Conservation (phyloP, 1,140 invertebrate genomes). For the Pseudobourletiella spinata region DNA sequence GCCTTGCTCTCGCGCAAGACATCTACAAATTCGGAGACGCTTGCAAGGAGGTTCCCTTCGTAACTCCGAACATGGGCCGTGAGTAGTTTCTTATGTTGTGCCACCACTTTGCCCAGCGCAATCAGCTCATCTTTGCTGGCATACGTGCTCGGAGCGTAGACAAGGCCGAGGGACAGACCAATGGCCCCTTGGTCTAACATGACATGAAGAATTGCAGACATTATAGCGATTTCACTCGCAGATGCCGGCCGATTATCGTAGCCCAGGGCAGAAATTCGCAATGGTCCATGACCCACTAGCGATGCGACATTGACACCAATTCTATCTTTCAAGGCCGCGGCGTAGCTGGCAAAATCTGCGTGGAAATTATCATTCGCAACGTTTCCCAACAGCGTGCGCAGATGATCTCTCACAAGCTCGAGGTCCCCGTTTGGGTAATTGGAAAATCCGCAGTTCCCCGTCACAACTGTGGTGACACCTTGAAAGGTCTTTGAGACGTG, state of each 20-base stretch:
- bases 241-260: constrained; percentile 26
- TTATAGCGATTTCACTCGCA: constrained; percentile 20
- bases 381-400: constrained; percentile 19
- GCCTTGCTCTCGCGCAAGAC: constrained; percentile 21
- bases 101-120: constrained; percentile 15
- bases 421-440: constrained; percentile 22
- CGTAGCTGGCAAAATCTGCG: constrained; percentile 9
- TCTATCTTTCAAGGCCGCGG: background rate
- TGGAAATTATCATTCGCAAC: constrained; percentile 1
- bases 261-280: constrained; percentile 27
- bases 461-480: constrained; percentile 31
- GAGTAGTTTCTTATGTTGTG: constrained; percentile 15
- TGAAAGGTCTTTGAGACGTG: constrained; percentile 16
- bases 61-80: constrained; percentile 30
- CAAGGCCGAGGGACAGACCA: constrained; percentile 24
- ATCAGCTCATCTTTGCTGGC: constrained; percentile 18
- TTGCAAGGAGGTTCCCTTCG: constrained; percentile 24
- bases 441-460: constrained; percentile 25
- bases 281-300: constrained; percentile 26
- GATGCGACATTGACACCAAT: constrained; percentile 20
- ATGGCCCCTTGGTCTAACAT: constrained; percentile 22
- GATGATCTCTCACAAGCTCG: constrained; percentile 10
- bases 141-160: constrained; percentile 30
- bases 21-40: constrained; percentile 26
- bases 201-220: constrained; percentile 15